Evolutionary conservation across 2,888 invertebrate genomes (phyloP), one percentile per base, ranked within the genome.

Genomic region (Cantharis rufa): DNA sequence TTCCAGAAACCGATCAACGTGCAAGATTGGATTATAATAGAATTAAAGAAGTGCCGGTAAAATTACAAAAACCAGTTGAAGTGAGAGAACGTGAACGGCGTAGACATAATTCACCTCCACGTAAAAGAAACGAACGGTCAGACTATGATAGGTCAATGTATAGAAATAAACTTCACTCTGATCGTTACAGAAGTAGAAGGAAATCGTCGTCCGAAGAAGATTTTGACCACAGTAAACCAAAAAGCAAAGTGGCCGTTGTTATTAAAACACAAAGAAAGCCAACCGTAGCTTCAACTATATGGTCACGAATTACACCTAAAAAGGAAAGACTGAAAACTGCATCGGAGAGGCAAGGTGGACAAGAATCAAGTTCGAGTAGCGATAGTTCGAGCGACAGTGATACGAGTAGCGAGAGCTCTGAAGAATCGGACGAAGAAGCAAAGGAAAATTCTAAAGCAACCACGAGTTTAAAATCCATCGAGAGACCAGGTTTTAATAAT

Each of bases 211-310:
- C 27, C 10, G 61, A 75, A 16, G 75, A 75, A 10, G 63, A 68
- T 62, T 21, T 24, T 48, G 64, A 76, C 69, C 62, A 18, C 1
- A 77, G 80, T 11, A 87, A 87, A 81, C 86, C 88, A 0, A 84
- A 79, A 75, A 88, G 88, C 82, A 88, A 87, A 81, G 87, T 88
- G 3, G 85, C 87, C 1, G 86, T 88, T 4, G 88, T 88, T 28
- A 85, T 88, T 27, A 87, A 86, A 83, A 85, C 84, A 10, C 86
- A 85, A 69, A 87, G 86, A 75, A 83, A 84, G 80, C 88, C 87
- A 0, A 76, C 85, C 1, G 85, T 86, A 9, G 88, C 87, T 5
- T 88, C 88, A 1, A 86, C 87, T 1, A 83, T 88, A 66, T 87
- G 87, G 86, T 86, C 87, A 7, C 83, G 85, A 16, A 79, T 77